phyloP scores from a whole-genome alignment of 1,140 invertebrate genomes.

The Tetraneura akinire region DNA sequence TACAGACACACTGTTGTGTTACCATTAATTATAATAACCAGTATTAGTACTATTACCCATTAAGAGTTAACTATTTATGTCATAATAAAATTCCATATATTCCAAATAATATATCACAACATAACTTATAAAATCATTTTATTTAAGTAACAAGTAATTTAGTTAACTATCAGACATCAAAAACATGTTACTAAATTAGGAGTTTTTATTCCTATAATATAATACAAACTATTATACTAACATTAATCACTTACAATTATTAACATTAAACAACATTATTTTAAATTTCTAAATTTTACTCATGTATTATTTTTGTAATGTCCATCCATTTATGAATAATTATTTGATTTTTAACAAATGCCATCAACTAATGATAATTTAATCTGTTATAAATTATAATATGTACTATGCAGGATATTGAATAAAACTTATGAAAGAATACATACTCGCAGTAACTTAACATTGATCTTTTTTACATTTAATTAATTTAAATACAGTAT shows the following conservation, averaged over 20 bases:
- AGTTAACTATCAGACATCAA: too few relatives aligned
- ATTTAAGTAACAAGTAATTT: too few relatives aligned
- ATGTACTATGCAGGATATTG: constrained; percentile 1
- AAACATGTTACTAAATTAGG: too few relatives aligned
- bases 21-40: too few relatives aligned
- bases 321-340: background rate
- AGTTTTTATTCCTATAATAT: too few relatives aligned
- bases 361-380: constrained; percentile 7
- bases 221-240: background rate
- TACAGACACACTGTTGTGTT: too few relatives aligned
- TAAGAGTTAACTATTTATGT: too few relatives aligned
- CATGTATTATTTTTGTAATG: background rate
- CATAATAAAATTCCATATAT: too few relatives aligned
- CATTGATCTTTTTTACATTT: background rate
- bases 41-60: too few relatives aligned
- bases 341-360: constrained; percentile 24
- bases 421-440: background rate
- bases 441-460: background rate
- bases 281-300: background rate
- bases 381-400: constrained; percentile 17
- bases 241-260: background rate
- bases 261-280: background rate
- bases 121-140: too few relatives aligned
- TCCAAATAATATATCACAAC: too few relatives aligned
- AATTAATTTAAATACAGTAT: constrained; percentile 7